phyloP scores from a whole-genome alignment of 2,797 vertebrate species.

The Bradypodion ventrale region DNA sequence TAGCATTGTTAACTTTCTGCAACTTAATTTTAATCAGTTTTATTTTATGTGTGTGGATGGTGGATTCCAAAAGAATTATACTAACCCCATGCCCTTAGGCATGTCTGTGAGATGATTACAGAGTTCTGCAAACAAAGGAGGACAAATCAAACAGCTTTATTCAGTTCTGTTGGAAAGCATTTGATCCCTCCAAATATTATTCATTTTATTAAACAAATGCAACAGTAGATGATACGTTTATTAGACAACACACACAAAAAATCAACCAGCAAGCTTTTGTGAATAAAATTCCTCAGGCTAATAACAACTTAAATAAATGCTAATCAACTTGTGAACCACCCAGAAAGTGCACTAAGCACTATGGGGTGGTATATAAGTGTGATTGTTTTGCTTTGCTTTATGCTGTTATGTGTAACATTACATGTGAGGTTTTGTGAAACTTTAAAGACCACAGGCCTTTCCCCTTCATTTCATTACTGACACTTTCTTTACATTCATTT shows the following conservation, averaged over 20 bases:
- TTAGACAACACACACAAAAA: too few relatives aligned
- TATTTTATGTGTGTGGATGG: slow-evolving; percentile 60
- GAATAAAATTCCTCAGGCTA: too few relatives aligned
- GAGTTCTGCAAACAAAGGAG: slow-evolving; percentile 36
- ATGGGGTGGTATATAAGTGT: too few relatives aligned
- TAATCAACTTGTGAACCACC: too few relatives aligned
- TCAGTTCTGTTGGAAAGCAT: slow-evolving; percentile 5
- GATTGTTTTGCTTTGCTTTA: too few relatives aligned
- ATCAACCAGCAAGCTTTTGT: too few relatives aligned
- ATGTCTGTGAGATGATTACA: background rate
- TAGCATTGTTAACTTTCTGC: background rate
- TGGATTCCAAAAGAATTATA: background rate
- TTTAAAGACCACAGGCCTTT: too few relatives aligned
- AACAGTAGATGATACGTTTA: too few relatives aligned
- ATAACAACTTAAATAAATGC: too few relatives aligned
- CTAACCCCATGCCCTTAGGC: slow-evolving; percentile 1
- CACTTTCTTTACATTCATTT: background rate
- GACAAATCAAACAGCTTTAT: slow-evolving; percentile 14
- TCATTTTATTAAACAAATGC: background rate
- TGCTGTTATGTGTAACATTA: too few relatives aligned
- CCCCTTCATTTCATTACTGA: background rate
- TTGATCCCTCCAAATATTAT: accelerated
- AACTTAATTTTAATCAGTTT: slow-evolving; percentile 32
- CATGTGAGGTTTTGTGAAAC: too few relatives aligned
- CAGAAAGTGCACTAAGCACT: too few relatives aligned